These are phyloP conservation scores for Ellobium chinense DNA, from an alignment of 2,888 invertebrate species.

Conservation along the genomic window DNA sequence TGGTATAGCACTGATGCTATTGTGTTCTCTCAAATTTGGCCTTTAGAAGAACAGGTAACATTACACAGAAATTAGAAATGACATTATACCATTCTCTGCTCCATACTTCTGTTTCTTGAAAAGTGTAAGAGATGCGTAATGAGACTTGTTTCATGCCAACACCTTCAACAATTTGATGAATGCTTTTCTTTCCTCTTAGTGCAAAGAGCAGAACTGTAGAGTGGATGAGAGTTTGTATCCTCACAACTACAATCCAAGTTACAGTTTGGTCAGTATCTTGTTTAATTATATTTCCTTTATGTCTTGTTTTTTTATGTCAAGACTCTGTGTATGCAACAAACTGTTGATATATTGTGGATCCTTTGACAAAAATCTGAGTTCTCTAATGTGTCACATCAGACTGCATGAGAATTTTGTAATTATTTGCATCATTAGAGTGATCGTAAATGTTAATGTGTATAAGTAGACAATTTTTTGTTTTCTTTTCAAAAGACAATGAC, in stretches of 20 bases:
- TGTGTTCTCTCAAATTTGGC: too few species aligned
- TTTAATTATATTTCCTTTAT: background rate
- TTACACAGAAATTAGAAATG: too few species aligned
- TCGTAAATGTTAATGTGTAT: background rate
- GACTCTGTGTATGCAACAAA: background rate
- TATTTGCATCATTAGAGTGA: too few species aligned
- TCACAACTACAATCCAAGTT: slow-evolving; percentile 78
- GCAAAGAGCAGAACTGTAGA: slow-evolving; percentile 72
- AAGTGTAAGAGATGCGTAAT: background rate
- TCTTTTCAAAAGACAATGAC: slow-evolving; percentile 38
- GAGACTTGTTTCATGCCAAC: too few species aligned
- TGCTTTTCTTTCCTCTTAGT: too few species aligned
- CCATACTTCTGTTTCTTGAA: background rate
- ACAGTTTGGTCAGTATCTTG: slow-evolving; percentile 74
- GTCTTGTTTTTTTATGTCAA: background rate
- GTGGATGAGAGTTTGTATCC: slow-evolving; percentile 79
- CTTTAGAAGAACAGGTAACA: too few species aligned
- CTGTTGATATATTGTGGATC: too few species aligned
- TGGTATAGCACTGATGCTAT: too few species aligned
- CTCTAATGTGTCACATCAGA: too few species aligned
- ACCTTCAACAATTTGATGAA: too few species aligned
- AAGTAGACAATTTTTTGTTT: background rate
- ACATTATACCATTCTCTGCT: background rate
- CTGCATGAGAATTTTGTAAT: too few species aligned
- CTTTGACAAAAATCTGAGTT: too few species aligned